Evolutionary conservation across 1,140 invertebrate genomes (phyloP), one percentile per base, ranked within the genome.

Genomic region (Hormaphis cornu): DNA sequence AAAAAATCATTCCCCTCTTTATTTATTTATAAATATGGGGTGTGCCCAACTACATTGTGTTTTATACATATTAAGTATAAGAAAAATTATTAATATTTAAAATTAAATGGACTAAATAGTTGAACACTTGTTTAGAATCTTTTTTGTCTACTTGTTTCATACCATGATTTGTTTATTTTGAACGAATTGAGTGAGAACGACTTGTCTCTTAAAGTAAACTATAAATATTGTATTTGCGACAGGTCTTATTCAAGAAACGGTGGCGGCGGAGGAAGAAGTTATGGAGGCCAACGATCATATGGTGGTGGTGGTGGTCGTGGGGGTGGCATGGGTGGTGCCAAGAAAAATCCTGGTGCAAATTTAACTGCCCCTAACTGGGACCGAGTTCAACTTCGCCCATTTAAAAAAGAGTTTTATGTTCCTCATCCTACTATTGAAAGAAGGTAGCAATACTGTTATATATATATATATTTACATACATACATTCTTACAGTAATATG

Each of bases 331-430:
- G 73, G 76, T 20, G 70, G 70, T 37, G 69, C 37, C 16, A 70
- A 63, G 33, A 71, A 71, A 54, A 71, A 59, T 18, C 33, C 46
- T 20, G 71, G 58, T 33, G 71, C 58, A 3, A 61, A 66, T 71
- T 79, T 94, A 70, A 79, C 85, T 14, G 88, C 87, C 71, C 89
- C 89, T 9, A 85, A 87, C 73, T 96, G 92, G 91, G 87, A 88
- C 73, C 79, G 85, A 24, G 82, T 86, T 72, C 83, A 83, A 54
- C 79, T 97, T 20, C 83, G 86, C 69, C 90, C 91, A 16, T 95
- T 98, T 80, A 90, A 95, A 76, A 97, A 97, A 80, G 87, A 96
- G 78, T 97, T 98, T 74, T 98, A 97, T 77, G 82, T 87, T 56
- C 91, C 93, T 74, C 87, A 91, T 76, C 83, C 61, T 12, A 69